These are phyloP conservation scores for Silurus glanis DNA, from an alignment of 2,113 vertebrate species.

Conservation along the genomic window DNA sequence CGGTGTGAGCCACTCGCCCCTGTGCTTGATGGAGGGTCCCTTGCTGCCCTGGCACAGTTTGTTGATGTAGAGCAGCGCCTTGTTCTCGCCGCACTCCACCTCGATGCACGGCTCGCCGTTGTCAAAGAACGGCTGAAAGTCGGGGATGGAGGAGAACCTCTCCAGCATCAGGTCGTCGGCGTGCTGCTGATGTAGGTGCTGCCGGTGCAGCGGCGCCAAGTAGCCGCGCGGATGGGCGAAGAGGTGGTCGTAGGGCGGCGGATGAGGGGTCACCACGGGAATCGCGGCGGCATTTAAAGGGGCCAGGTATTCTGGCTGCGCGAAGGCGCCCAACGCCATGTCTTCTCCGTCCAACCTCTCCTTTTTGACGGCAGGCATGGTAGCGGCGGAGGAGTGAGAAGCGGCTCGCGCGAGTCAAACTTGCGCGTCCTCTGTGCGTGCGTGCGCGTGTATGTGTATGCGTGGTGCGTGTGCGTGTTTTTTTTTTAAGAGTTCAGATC, in stretches of 20 bases:
- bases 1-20: conserved; percentile 96
- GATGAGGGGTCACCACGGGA: conserved; percentile 86
- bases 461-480: no score
- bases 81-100: conserved; percentile 97
- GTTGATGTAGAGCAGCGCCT: conserved; percentile 93
- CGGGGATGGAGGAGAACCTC: conserved; percentile 88
- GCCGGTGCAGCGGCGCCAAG: conserved; percentile 79
- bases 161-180: conserved; percentile 88
- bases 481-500: conserved; percentile 55
- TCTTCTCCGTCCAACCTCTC: conserved; percentile 91
- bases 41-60: conserved; percentile 98
- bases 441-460: not conserved
- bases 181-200: conserved; percentile 76
- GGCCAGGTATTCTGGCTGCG: conserved; percentile 85
- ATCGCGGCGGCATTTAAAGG: conserved; percentile 84
- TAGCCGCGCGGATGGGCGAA: conserved; percentile 82
- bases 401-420: conserved; percentile 69
- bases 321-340: conserved; percentile 87
- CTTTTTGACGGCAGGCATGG: conserved; percentile 97
- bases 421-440: conserved; percentile 68
- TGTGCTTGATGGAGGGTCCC: conserved; percentile 94
- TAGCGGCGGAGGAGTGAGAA: conserved; percentile 73
- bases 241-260: conserved; percentile 84
- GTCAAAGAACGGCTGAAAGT: conserved; percentile 95
- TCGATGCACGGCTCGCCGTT: conserved; percentile 96